phyloP scores from a whole-genome alignment of 2,113 vertebrate genomes.

The Psophia crepitans region DNA sequence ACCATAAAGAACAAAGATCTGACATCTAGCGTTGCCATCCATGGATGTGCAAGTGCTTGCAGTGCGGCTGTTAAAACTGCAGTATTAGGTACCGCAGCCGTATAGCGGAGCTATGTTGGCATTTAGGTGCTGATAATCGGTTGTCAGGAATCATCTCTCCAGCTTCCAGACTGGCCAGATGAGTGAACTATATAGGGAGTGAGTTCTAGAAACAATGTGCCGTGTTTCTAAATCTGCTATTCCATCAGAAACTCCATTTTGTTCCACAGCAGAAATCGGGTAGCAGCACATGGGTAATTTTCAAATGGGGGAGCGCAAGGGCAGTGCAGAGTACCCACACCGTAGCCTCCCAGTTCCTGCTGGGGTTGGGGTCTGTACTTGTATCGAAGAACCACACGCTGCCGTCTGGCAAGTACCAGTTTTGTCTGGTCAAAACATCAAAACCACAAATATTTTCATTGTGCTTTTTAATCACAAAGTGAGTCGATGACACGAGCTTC shows the following conservation, averaged over 20 bases:
- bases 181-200: neutral
- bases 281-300: neutral
- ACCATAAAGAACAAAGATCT: neutral
- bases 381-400: neutral
- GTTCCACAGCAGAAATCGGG: neutral
- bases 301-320: neutral
- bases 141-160: neutral
- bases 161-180: neutral
- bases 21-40: neutral
- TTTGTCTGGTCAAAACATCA: accelerated
- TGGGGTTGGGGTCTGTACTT: neutral
- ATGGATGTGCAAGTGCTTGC: neutral
- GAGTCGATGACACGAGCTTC: neutral
- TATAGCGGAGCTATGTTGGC: neutral
- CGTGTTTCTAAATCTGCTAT: neutral
- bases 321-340: neutral
- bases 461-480: neutral
- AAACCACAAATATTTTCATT: neutral
- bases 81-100: too few relatives aligned
- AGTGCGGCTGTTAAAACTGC: neutral
- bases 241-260: neutral
- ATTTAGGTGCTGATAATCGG: neutral
- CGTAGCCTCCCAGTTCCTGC: neutral
- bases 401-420: neutral
- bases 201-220: neutral